Evolutionary conservation across 2,888 invertebrate genomes (phyloP), one percentile per base, ranked within the genome.

Genomic region (Encarsia formosa): DNA sequence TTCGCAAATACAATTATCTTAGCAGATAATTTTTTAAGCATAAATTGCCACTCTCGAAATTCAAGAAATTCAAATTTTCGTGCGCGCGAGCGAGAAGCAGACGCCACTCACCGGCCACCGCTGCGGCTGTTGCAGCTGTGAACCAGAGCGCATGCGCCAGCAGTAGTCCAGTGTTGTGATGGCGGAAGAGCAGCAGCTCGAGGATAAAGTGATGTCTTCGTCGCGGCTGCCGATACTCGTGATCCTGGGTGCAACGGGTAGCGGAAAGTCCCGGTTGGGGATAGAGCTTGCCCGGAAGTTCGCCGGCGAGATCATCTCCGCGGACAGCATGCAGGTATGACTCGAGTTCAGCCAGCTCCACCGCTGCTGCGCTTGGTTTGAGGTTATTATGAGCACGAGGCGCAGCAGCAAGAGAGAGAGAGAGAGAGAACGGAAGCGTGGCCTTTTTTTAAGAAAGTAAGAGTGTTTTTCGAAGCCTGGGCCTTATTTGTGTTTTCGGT

Each of bases 271-370:
- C 1, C 96, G 96, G 76, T 78, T 99, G 62, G 90, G 93, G 51
- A 80, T 99, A 52, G 91, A 96, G 78, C 77, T 99, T 59, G 96
- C 95, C 0, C 82, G 84, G 65, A 84, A 80, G 69, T 93, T 89
- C 74, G 80, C 80, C 60, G 90, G 93, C 22, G 97, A 98, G 81
- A 87, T 99, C 52, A 89, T 99, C 54, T 96, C 95, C 68, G 96
- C 97, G 0, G 99, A 99, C 83, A 96, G 98, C 18, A 98, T 99
- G 96, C 99, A 99, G 86, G 94, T 93, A 66, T 41, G 54, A 31
- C 11, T 50, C 50, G 47, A 64, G 67, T 62, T 49, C 49, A 40
- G 19, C 39, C 22, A 24, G 5, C 15, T 1, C 23, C 18, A 5
- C 20, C 16, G 16, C 16, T 35, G 15, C 13, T 4, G 31, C 31